These are phyloP conservation scores for Troides aeacus DNA, from an alignment of 2,888 invertebrate genomes.

Conservation along the genomic window DNA sequence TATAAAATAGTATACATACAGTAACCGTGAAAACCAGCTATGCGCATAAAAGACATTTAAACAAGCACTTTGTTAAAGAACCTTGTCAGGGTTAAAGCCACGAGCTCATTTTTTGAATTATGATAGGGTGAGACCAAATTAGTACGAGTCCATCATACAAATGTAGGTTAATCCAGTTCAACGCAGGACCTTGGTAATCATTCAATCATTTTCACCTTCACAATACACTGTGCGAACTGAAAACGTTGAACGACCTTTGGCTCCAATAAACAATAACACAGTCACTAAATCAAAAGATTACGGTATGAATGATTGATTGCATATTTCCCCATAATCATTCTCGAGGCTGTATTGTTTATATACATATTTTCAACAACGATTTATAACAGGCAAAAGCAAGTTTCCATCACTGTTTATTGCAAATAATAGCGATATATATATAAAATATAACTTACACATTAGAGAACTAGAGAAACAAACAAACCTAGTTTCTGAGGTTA, in stretches of 20 bases:
- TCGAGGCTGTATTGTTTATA: slow-evolving; percentile 36
- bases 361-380: slow-evolving; percentile 24
- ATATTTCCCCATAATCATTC: slow-evolving; percentile 44
- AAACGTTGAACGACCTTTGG: slow-evolving; percentile 50
- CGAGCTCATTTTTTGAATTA: slow-evolving; percentile 1
- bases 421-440: slow-evolving; percentile 13
- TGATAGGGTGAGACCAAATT: neutral
- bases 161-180: slow-evolving; percentile 51
- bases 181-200: slow-evolving; percentile 45
- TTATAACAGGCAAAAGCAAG: slow-evolving; percentile 27
- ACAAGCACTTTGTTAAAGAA: neutral
- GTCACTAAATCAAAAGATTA: slow-evolving; percentile 54
- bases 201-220: slow-evolving; percentile 60
- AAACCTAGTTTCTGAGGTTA: slow-evolving; percentile 14
- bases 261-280: slow-evolving; percentile 54
- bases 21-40: no score
- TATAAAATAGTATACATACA: no score
- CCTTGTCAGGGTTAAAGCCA: neutral
- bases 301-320: slow-evolving; percentile 42
- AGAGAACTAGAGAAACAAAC: slow-evolving; percentile 9
- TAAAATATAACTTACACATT: neutral
- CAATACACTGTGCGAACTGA: slow-evolving; percentile 45
- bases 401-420: slow-evolving; percentile 29
- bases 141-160: slow-evolving; percentile 30
- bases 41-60: no score